These are phyloP conservation scores for Macrostomum cliftonense DNA, from an alignment of 2,888 invertebrate species.

Conservation along the genomic window DNA sequence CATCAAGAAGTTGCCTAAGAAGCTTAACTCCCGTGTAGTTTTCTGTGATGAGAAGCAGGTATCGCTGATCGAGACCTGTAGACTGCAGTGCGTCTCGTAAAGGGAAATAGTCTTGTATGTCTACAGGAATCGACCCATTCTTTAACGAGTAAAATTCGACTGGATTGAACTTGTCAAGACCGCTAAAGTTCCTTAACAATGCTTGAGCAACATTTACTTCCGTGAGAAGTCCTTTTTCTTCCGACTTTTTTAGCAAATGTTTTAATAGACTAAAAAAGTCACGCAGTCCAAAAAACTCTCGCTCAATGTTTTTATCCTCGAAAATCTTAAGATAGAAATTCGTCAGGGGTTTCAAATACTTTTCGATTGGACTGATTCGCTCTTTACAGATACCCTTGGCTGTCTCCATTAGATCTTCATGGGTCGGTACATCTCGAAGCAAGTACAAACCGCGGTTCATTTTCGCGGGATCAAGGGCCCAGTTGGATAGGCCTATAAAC, in stretches of 20 bases:
- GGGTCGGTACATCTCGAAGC: constrained; percentile 19
- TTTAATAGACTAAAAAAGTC: constrained; percentile 27
- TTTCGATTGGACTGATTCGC: no score
- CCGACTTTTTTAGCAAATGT: constrained; percentile 15
- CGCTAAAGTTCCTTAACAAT: no score
- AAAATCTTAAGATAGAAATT: no score
- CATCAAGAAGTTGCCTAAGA: constrained; percentile 17
- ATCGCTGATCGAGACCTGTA: constrained; percentile 19
- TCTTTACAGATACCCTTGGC: constrained; percentile 21
- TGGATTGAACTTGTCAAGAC: no score
- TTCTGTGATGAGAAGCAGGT: constrained; percentile 28
- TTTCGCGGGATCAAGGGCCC: constrained; percentile 36
- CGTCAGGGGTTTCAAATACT: no score
- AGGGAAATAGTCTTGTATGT: no score
- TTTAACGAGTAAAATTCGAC: background rate
- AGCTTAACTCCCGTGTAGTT: constrained; percentile 27
- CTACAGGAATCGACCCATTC: no score
- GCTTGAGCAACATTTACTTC: no score
- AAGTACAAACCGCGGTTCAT: constrained; percentile 32
- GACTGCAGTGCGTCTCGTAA: no score
- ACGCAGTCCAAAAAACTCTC: constrained; percentile 29
- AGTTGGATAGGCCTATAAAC: constrained; percentile 34
- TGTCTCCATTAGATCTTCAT: constrained; percentile 15
- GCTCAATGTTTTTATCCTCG: background rate
- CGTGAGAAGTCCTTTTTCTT: constrained; percentile 1